Conservation (phyloP, 1,140 invertebrate genomes). For the Drosophila murphyi region DNA sequence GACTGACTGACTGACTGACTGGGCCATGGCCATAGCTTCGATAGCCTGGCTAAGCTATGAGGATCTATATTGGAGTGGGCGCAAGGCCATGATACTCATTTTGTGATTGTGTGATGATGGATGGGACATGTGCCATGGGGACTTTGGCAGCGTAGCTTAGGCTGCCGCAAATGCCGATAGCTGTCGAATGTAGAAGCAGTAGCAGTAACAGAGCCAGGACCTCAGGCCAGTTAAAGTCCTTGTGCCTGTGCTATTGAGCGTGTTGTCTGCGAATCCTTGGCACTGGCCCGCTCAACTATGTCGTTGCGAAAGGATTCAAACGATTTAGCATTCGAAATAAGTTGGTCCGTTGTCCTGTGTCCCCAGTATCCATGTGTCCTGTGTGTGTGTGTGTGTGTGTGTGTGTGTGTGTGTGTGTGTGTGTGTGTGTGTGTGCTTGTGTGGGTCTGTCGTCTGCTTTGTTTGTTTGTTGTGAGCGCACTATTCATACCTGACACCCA, state of each 20-base stretch:
- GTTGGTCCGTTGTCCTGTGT: conserved; percentile 47
- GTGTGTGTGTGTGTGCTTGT: conserved; percentile 37
- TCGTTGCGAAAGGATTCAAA: conserved; percentile 73
- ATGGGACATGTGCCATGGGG: conserved; percentile 68
- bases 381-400: conserved; percentile 20
- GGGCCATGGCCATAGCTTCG: conserved; percentile 44
- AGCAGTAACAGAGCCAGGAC: neutral
- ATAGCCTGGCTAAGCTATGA: conserved; percentile 31
- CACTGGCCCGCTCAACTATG: conserved; percentile 66
- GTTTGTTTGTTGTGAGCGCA: conserved; percentile 19
- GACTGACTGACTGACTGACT: conserved; percentile 29
- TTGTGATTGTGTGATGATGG: conserved; percentile 83
- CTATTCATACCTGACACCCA: conserved; percentile 48
- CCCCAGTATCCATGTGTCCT: conserved; percentile 7
- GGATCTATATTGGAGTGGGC: neutral
- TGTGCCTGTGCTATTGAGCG: conserved; percentile 71
- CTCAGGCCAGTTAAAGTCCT: conserved; percentile 35
- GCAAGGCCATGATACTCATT: conserved; percentile 72
- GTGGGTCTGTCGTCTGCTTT: conserved; percentile 52
- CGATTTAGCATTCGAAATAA: conserved; percentile 81
- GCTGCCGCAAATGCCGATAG: conserved; percentile 59
- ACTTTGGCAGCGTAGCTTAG: conserved; percentile 41
- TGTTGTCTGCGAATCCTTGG: conserved; percentile 8
- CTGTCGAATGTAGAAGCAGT: conserved; percentile 40
- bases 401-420: too few relatives aligned